Percentiles rank a stretch among this genome's conserved stretches.
Conservation (phyloP, 2,797 vertebrate genomes). For the Hozukius guyotensis region DNA sequence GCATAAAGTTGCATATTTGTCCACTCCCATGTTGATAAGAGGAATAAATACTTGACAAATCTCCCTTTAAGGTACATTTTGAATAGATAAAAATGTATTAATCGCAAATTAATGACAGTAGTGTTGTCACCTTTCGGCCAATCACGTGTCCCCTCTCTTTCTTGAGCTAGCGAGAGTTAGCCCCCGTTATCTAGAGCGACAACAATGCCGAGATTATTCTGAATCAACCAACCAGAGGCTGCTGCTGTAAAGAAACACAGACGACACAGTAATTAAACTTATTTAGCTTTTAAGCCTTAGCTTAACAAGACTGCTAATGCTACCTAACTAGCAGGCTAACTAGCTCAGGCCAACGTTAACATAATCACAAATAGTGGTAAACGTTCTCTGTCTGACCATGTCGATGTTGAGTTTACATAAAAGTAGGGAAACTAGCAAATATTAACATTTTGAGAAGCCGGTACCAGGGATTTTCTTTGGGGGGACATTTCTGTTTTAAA, state of each 20-base stretch:
- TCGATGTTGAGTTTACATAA: not conserved
- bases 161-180: too few relatives aligned
- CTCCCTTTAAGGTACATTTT: too few relatives aligned
- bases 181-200: too few relatives aligned
- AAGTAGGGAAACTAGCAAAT: not conserved
- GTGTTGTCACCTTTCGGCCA: not conserved
- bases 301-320: not conserved
- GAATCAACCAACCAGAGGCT: not conserved
- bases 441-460: not conserved
- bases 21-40: too few relatives aligned
- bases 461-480: too few relatives aligned
- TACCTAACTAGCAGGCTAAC: not conserved
- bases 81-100: too few relatives aligned
- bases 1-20: too few relatives aligned
- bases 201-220: not conserved
- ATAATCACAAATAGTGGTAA: not conserved
- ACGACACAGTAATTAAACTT: not conserved
- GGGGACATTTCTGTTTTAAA: too few relatives aligned
- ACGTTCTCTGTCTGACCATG: not conserved
- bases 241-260: fast-evolving
- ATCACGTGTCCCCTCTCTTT: not conserved
- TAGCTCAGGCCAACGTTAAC: not conserved
- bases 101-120: too few relatives aligned
- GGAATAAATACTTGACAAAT: too few relatives aligned
- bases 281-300: not conserved